Base-by-base conservation (phyloP, 2,888 invertebrate species). In the Cephus pulcher region DNA sequence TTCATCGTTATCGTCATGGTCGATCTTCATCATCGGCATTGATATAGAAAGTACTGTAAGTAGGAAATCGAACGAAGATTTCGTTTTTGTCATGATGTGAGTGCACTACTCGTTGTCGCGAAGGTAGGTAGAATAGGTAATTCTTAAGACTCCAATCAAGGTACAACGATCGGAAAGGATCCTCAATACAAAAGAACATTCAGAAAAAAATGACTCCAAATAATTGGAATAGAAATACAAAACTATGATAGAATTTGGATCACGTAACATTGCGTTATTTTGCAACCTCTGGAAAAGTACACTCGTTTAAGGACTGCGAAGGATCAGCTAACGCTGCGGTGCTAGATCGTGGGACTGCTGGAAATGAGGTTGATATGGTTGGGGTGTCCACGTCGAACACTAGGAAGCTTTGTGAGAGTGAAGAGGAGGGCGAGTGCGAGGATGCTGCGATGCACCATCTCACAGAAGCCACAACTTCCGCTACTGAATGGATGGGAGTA, bases 401-500 rank as follows among this genome's bases (percentile, higher is more conserved):
- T 56, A 56, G 23, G 9, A 56, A 86, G 74, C 86, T 88, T 73
- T 92, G 91, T 81, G 93, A 95, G 86, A 95, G 94, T 80, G 95
- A 95, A 85, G 95, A 94, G 80, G 95, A 95, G 90, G 92, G 91
- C 32, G 92, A 92, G 76, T 95, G 94, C 80, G 94, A 94, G 79
- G 94, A 94, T 68, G 93, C 94, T 82, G 94, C 94, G 74, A 94
- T 94, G 83, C 94, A 91, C 80, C 92, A 92, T 86, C 91, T 92
- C 75, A 93, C 93, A n/a, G 94, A 94, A 83, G 93, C 93, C 76
- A 93, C 93, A 37, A 93, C 94, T 11, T 94, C 93, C 11, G 94
- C 96, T 87, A 95, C 96, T 73, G 97, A 97, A 92, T 97, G 97
- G 96, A 94, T 96, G 92, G 97, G 97, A 80, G 95, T 97, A 82